phyloP scores from a whole-genome alignment of 2,113 vertebrate species.

The Psittacula cyanocephala region DNA sequence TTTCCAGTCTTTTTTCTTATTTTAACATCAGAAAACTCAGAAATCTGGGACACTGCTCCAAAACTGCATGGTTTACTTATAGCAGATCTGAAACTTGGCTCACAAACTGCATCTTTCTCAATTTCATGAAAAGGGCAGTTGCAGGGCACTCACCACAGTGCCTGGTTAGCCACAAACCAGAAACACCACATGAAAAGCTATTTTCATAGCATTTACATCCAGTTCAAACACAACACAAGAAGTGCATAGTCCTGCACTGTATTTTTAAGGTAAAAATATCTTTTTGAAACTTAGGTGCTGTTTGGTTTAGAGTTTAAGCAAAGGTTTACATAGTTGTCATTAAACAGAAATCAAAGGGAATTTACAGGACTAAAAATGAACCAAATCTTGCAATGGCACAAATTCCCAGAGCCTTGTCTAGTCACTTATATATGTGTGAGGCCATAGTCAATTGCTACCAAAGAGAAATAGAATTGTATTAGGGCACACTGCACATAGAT shows the following conservation, averaged over 20 bases:
- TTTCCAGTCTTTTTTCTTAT: not conserved
- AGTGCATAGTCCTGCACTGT: not conserved
- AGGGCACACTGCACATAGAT: not conserved
- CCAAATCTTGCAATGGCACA: not conserved
- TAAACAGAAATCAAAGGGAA: not conserved
- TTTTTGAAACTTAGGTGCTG: not conserved
- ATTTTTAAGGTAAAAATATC: not conserved
- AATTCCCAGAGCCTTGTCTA: not conserved
- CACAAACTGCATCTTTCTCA: not conserved
- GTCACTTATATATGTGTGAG: not conserved
- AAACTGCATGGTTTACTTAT: not conserved
- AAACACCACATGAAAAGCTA: slow-evolving; percentile 1
- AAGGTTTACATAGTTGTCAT: not conserved
- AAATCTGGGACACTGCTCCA: not conserved
- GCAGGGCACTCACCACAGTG: not conserved
- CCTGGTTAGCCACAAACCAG: not conserved
- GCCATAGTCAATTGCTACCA: not conserved
- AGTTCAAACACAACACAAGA: not conserved
- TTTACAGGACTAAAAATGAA: not conserved
- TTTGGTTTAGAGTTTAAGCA: not conserved
- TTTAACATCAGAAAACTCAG: slow-evolving; percentile 3
- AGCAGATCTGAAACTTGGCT: not conserved
- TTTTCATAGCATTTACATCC: not conserved
- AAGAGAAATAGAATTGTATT: not conserved
- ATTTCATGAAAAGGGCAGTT: not conserved